Evolutionary conservation across 92 coral and sea anemone species (phyloP).

Genomic region (Siderastrea radians): DNA sequence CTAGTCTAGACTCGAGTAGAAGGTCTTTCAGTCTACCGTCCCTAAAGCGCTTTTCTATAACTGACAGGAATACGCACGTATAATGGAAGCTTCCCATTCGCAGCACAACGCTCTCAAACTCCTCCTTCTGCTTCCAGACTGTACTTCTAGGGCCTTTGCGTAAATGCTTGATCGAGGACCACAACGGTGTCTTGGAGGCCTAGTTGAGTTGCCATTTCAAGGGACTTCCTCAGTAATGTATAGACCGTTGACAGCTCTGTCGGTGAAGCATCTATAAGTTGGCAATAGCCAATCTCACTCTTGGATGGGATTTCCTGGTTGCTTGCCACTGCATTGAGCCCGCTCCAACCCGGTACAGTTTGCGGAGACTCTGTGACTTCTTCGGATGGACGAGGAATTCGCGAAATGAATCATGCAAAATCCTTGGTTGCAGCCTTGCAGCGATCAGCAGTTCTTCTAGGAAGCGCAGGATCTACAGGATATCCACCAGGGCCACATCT

Average conservation of each 20-base stretch:
- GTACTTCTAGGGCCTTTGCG: constrained; percentile 72
- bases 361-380: background rate
- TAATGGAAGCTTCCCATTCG: constrained; percentile 64
- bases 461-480: background rate
- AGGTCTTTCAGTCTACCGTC: constrained; percentile 56
- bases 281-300: constrained; percentile 71
- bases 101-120: constrained; percentile 58
- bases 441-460: constrained; percentile 37
- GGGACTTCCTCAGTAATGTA: constrained; percentile 54
- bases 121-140: constrained; percentile 62
- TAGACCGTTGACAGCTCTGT: constrained; percentile 71
- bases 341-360: constrained; percentile 64
- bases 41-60: constrained; percentile 49
- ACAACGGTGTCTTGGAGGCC: constrained; percentile 49
- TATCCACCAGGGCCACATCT: constrained; percentile 57
- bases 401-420: constrained; percentile 70
- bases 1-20: constrained; percentile 33
- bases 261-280: constrained; percentile 66
- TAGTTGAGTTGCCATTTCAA: constrained; percentile 53
- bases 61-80: constrained; percentile 42
- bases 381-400: constrained; percentile 33
- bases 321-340: constrained; percentile 56
- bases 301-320: constrained; percentile 36
- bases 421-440: constrained; percentile 38
- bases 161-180: constrained; percentile 66